Base-by-base conservation (phyloP, 2,888 invertebrate genomes). In the Dryocosmus kuriphilus region DNA sequence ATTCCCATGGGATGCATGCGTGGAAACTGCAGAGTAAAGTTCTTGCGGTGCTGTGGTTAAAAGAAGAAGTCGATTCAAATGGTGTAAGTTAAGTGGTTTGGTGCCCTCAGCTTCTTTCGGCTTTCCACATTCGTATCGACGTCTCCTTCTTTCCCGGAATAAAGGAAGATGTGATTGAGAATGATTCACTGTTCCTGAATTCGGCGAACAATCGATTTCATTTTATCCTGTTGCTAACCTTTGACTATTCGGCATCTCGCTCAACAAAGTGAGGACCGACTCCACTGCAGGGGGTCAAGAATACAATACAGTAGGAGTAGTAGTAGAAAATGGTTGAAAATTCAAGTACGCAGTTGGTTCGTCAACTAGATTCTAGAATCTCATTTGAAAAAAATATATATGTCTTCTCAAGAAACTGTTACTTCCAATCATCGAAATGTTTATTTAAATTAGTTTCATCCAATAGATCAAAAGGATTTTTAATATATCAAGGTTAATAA, bases 171-270 rank as follows among this genome's bases (percentile, higher is more conserved):
- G 46, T 67, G 46, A 51, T 67, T 46, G 46, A 67, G 46, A 67
- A 46, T 30, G 67, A 46, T 67, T 67, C 41, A 67, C 67, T 67
- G 67, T 67, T 67, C 41, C 67, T 27, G 46, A 67, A 27, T 67
- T 67, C 67, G 30, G 8, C 46, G 11, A 51, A 67, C 67, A 67
- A 46, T 67, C 67, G 67, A 67, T 46, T 46, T 46, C 27, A 27
- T 46, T 67, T 67, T 67, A 30, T 67, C 46, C 67, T 67, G 62
- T 57, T 35, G 19, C 27, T 67, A 46, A 67, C 67, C 67, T 67
- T 67, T 67, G 67, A 67, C 67, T 46, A 8, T 46, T 67, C 67
- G 46, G 41, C 41, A 51, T 46, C 14, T 6, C 57, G 57, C 24
- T 57, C 27, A 67, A 24, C 4, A 51, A 67, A 67, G 65, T 41